Base-by-base conservation (phyloP, 2,113 vertebrate species). In the Epinephelus moara region DNA sequence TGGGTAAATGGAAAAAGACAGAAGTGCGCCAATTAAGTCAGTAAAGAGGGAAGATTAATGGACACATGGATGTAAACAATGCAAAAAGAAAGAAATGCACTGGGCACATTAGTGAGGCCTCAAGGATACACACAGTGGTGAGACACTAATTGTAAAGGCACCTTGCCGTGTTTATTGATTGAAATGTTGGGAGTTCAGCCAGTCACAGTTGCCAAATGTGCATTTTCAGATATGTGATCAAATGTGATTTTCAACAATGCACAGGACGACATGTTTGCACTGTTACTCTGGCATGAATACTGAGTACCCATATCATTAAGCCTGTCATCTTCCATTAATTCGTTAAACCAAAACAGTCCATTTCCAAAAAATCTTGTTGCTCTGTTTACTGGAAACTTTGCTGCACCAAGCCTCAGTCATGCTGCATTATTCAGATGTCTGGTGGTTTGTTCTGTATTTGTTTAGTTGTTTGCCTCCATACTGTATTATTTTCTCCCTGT, bases 391-490 rank as follows among this genome's bases (percentile, higher is more conserved):
- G 6, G n/a, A 71, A 66, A 52, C 21, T 61, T 14, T 61, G 49
- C 52, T 47, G 19, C 47, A 56, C 49, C 30, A 63, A 77, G 64
- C 8, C 0, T 63, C 69, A 62, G 62, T 78, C 27, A 61, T 62
- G 56, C 25, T 62, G 56, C 78, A 50, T 68, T 68, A 81, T 63
- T 70, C 56, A 78, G 56, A 63, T 56, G 6, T 33, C 49, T 42
- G 33, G 72, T 55, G 61, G 59, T 69, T 69, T 61, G 59, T 33
- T 9, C 59, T 66, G 70, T 60, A 6, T 55, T 69, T 59, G 25
- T 45, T 30, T 27, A 50, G 7, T 59, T 50, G 53, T 75, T 71
- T 23, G 33, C 42, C 25, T 15, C 61, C 21, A 30, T 17, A 27
- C 23, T 3, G 25, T 37, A 56, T 42, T 14, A 25, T 55, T 40